phyloP scores from a whole-genome alignment of 30 jellyfish, hydroid and myxozoan genomes.

The Hydractinia symbiolongicarpus region DNA sequence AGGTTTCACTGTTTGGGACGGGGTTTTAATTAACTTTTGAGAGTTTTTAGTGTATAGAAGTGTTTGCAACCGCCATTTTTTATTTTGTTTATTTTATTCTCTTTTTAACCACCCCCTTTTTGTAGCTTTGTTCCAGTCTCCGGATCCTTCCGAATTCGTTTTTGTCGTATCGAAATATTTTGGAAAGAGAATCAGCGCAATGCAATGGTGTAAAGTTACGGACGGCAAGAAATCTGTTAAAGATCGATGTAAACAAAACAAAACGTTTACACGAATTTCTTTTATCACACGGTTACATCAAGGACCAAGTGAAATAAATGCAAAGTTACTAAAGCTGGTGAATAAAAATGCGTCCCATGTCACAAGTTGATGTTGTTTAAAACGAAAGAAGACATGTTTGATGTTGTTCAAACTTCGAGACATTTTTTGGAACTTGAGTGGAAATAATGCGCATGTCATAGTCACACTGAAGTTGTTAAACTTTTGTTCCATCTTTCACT shows the following conservation, averaged over 20 bases:
- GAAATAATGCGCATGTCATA: too few relatives aligned
- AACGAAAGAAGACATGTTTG: too few relatives aligned
- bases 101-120: background rate
- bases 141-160: constrained; percentile 65
- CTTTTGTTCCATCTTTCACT: too few relatives aligned
- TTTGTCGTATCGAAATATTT: constrained; percentile 42
- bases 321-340: too few relatives aligned
- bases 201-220: constrained; percentile 50
- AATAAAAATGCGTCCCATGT: too few relatives aligned
- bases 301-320: constrained; percentile 2
- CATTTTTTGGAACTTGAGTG: too few relatives aligned
- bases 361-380: too few relatives aligned
- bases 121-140: constrained; percentile 56
- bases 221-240: constrained; percentile 74
- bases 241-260: constrained; percentile 87
- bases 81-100: background rate
- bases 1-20: too few relatives aligned
- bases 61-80: background rate
- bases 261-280: constrained; percentile 62
- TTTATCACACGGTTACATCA: constrained; percentile 65
- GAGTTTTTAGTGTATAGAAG: background rate
- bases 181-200: constrained; percentile 50
- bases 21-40: too few relatives aligned
- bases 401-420: too few relatives aligned
- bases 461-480: too few relatives aligned